phyloP scores from a whole-genome alignment of 2,113 vertebrate species.

The Ophiodon elongatus region DNA sequence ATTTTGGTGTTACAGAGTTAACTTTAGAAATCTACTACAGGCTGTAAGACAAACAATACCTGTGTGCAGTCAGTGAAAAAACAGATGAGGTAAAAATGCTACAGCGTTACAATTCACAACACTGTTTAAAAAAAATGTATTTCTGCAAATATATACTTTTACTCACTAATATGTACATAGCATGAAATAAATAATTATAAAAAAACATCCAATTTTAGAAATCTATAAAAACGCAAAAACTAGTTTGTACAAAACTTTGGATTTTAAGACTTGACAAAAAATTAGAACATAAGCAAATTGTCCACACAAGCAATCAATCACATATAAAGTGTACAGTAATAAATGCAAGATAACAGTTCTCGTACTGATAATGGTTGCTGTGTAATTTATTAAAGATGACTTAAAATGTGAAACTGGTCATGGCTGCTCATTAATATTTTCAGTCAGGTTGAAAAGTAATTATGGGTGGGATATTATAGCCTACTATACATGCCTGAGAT shows the following conservation, averaged over 20 bases:
- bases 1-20: constrained; percentile 91
- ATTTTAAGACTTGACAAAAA: constrained; percentile 82
- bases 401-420: constrained; percentile 49
- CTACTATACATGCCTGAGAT: constrained; percentile 60
- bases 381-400: constrained; percentile 56
- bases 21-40: constrained; percentile 88
- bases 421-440: constrained; percentile 53
- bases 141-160: constrained; percentile 92
- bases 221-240: constrained; percentile 80
- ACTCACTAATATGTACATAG: constrained; percentile 92
- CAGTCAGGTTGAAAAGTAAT: constrained; percentile 40
- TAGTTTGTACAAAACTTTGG: constrained; percentile 93
- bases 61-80: constrained; percentile 87
- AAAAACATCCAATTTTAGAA: constrained; percentile 88
- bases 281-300: constrained; percentile 74
- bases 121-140: constrained; percentile 81
- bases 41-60: constrained; percentile 82
- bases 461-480: constrained; percentile 22
- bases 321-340: constrained; percentile 57
- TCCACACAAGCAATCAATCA: constrained; percentile 68
- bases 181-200: constrained; percentile 95
- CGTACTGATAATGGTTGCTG: constrained; percentile 46
- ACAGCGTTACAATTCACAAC: constrained; percentile 86
- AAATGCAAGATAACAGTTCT: constrained; percentile 49
- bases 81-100: constrained; percentile 87